phyloP scores from a whole-genome alignment of 2,113 vertebrate genomes.

The Urocolius indicus region DNA sequence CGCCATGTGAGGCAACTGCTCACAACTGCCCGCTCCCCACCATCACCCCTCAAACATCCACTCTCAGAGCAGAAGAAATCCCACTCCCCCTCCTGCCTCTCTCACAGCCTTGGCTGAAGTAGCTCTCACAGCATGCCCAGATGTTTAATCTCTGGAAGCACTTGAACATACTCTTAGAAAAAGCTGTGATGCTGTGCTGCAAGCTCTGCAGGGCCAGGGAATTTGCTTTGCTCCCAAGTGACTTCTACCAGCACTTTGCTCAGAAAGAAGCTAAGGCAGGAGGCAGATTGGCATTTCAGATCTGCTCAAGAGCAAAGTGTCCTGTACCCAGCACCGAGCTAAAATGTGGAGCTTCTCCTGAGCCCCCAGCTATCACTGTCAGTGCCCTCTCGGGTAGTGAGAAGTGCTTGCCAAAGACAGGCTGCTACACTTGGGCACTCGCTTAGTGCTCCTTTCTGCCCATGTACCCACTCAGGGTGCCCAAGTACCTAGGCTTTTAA shows the following conservation, averaged over 20 bases:
- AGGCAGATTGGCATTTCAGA: background rate
- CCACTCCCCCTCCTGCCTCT: background rate
- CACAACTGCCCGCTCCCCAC: background rate
- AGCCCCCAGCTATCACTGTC: fast-evolving
- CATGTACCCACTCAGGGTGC: fast-evolving
- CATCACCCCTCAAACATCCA: background rate
- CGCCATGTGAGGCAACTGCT: background rate
- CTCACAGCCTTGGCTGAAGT: background rate
- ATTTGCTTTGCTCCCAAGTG: background rate
- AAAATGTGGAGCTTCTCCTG: background rate
- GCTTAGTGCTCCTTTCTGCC: background rate
- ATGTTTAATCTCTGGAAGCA: background rate
- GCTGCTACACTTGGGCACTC: fast-evolving
- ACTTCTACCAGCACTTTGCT: background rate
- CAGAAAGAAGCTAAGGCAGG: fast-evolving
- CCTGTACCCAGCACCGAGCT: background rate
- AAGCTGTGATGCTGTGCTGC: fast-evolving
- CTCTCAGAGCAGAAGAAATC: background rate
- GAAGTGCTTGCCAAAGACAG: background rate
- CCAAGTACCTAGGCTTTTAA: background rate
- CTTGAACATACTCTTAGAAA: background rate
- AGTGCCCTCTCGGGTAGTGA: background rate
- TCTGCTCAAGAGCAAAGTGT: background rate
- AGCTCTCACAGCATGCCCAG: background rate
- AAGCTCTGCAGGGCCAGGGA: background rate